These are phyloP conservation scores for Drosophila prostipennis DNA, from an alignment of 2,888 invertebrate genomes.

Conservation along the genomic window DNA sequence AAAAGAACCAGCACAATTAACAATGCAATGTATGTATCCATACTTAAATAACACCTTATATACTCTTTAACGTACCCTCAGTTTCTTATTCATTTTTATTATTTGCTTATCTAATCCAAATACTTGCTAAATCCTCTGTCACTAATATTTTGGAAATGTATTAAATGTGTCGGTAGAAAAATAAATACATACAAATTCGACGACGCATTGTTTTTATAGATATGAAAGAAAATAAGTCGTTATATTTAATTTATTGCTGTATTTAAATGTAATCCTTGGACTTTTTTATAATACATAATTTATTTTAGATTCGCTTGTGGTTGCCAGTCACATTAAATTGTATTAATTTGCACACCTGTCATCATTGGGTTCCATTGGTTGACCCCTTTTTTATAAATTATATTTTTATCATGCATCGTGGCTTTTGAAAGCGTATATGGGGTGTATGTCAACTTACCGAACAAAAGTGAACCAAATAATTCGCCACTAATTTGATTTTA, in stretches of 20 bases:
- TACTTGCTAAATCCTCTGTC: too few relatives aligned
- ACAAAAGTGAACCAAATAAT: conserved; percentile 19
- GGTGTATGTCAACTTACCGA: conserved; percentile 1
- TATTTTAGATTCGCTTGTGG: conserved; percentile 11
- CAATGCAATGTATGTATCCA: neutral
- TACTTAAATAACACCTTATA: too few relatives aligned
- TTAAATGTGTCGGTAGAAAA: too few relatives aligned
- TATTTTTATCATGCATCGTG: neutral
- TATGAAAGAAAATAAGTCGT: neutral
- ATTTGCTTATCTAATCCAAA: too few relatives aligned
- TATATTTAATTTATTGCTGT: neutral
- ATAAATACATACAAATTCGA: too few relatives aligned
- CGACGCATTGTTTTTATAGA: too few relatives aligned
- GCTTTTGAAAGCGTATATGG: neutral
- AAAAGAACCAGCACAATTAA: conserved; percentile 2
- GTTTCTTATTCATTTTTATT: neutral
- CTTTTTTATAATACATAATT: neutral
- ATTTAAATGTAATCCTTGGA: neutral
- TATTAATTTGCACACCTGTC: conserved; percentile 30
- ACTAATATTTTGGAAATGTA: too few relatives aligned
- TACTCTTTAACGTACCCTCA: neutral
- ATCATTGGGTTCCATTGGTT: conserved; percentile 3
- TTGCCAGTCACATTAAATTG: conserved; percentile 8
- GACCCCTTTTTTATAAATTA: neutral
- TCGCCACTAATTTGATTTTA: conserved; percentile 51